These are phyloP conservation scores for Clitarchus hookeri DNA, from an alignment of 2,888 invertebrate species.

Conservation along the genomic window DNA sequence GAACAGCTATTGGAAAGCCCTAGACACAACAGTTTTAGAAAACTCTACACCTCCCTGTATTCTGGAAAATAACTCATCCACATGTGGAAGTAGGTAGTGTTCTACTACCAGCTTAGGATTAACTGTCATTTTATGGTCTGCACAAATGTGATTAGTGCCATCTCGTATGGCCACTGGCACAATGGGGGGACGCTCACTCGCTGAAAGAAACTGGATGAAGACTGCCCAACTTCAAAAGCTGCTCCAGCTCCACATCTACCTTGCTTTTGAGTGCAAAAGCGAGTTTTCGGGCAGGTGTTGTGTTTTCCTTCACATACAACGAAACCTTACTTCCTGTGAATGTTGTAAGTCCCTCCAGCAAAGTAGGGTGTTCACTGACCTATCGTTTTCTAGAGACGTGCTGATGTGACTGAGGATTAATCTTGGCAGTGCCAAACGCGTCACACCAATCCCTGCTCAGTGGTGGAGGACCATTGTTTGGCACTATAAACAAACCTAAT, in stretches of 20 bases:
- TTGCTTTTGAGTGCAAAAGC: background rate
- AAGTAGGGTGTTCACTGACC: too few relatives aligned
- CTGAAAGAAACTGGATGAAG: background rate
- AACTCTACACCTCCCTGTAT: background rate
- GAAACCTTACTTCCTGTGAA: too few relatives aligned
- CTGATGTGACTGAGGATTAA: too few relatives aligned
- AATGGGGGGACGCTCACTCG: background rate
- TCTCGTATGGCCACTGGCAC: background rate
- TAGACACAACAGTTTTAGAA: background rate
- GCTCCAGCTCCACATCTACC: background rate
- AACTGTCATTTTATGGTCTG: background rate
- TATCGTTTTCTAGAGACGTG: too few relatives aligned
- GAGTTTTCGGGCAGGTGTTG: background rate
- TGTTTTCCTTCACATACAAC: too few relatives aligned
- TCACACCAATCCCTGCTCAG: too few relatives aligned
- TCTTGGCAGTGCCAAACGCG: too few relatives aligned
- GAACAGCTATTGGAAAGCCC: background rate
- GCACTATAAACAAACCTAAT: too few relatives aligned
- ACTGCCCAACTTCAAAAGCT: background rate
- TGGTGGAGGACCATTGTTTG: too few relatives aligned
- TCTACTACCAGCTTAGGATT: background rate
- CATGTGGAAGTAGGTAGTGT: background rate
- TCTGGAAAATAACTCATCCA: background rate
- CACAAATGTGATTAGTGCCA: background rate
- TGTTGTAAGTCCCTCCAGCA: too few relatives aligned